A percentile compares a stretch with the other conserved stretches of the same genome.
phyloP scores from a whole-genome alignment of 2,797 vertebrate genomes.

The Enteromius paludinosus region DNA sequence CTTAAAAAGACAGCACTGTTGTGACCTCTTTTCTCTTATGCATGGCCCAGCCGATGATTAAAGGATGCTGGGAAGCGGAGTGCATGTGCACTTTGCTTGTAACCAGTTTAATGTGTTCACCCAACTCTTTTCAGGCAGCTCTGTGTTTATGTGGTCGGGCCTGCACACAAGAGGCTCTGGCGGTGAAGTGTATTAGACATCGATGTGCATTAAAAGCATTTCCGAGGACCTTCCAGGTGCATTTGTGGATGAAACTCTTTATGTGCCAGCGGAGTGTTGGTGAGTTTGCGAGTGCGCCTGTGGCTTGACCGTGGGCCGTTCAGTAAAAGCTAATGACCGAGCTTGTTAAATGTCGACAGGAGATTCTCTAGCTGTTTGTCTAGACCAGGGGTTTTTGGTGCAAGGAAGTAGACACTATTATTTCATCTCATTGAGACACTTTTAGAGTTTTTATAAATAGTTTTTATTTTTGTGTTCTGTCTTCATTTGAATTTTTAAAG shows the following conservation, averaged over 20 bases:
- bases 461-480: neutral
- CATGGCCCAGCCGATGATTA: slow-evolving; percentile 49
- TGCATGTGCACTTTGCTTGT: slow-evolving; percentile 45
- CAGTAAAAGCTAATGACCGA: slow-evolving; percentile 39
- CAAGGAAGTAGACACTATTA: neutral
- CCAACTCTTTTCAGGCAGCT: slow-evolving; percentile 14
- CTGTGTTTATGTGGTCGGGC: slow-evolving; percentile 29
- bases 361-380: slow-evolving; percentile 1
- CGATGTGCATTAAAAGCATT: slow-evolving; percentile 42
- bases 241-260: slow-evolving; percentile 32
- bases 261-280: slow-evolving; percentile 4
- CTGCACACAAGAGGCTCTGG: slow-evolving; percentile 18
- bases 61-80: slow-evolving; percentile 49
- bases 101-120: slow-evolving; percentile 41
- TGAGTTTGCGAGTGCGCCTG: neutral
- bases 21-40: slow-evolving; percentile 46
- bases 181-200: slow-evolving; percentile 31
- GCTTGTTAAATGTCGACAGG: slow-evolving; percentile 35
- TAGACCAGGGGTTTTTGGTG: neutral
- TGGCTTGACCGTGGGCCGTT: slow-evolving; percentile 37
- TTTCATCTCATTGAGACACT: neutral
- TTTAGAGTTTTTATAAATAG: neutral
- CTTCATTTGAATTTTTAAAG: neutral
- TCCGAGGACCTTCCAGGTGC: slow-evolving; percentile 11
- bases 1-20: slow-evolving; percentile 49